phyloP scores from a whole-genome alignment of 2,797 vertebrate genomes.

The Alca torda region DNA sequence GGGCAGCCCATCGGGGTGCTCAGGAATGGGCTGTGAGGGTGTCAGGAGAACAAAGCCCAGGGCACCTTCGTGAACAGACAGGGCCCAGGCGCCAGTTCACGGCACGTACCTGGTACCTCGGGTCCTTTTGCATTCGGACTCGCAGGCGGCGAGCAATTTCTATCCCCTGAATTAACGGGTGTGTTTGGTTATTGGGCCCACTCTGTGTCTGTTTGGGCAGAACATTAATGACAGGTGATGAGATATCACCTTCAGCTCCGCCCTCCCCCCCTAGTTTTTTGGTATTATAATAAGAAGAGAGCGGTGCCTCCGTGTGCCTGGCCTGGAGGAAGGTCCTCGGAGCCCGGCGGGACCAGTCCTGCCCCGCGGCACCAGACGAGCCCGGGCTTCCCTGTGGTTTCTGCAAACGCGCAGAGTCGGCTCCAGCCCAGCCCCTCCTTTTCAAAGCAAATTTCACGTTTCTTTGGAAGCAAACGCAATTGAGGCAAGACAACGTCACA shows the following conservation, averaged over 20 bases:
- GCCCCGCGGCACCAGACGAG: accelerated
- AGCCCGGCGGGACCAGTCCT: background rate
- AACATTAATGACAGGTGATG: too few relatives aligned
- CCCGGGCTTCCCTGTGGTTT: background rate
- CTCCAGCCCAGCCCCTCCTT: background rate
- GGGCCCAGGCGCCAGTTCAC: too few relatives aligned
- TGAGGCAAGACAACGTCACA: background rate
- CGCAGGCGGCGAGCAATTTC: too few relatives aligned
- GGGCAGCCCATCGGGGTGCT: background rate
- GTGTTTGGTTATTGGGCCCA: background rate
- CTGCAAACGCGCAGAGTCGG: accelerated
- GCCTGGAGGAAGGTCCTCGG: background rate
- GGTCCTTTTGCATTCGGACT: background rate
- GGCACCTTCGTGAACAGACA: accelerated
- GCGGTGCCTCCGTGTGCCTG: accelerated
- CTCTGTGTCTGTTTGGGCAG: accelerated
- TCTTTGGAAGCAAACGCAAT: background rate
- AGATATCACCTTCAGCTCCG: background rate
- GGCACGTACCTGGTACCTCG: accelerated
- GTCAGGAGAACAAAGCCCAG: background rate
- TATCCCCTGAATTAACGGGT: accelerated
- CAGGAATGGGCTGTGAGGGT: background rate
- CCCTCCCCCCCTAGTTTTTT: background rate
- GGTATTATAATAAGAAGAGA: accelerated
- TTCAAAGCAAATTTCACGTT: accelerated